Percentiles rank a stretch among this genome's conserved stretches.
Evolutionary conservation across 2,113 vertebrate species (phyloP).

Genomic region (Morone saxatilis): DNA sequence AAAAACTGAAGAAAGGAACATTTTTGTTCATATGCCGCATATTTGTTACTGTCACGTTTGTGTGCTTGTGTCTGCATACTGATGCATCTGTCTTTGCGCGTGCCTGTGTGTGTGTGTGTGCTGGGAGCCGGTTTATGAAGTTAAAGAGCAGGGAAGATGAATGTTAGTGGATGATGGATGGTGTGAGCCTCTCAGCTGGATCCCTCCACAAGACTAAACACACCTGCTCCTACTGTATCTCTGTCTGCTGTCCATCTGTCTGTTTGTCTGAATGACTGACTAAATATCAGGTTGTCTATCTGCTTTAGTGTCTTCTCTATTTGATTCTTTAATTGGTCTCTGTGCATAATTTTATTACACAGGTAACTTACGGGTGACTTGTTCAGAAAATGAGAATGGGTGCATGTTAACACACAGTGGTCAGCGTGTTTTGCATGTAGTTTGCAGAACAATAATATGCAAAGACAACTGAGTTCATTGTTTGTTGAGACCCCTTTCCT

Average conservation of each 20-base stretch:
- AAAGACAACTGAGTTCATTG: neutral
- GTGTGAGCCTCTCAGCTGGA: conserved; percentile 37
- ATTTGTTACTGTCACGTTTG: neutral
- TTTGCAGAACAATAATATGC: too few species aligned
- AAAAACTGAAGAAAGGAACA: neutral
- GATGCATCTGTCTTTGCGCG: neutral
- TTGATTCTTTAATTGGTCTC: neutral
- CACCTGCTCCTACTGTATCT: conserved; percentile 46
- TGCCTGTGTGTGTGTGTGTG: neutral
- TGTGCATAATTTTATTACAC: too few species aligned
- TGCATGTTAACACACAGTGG: too few species aligned
- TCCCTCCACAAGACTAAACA: conserved; percentile 48
- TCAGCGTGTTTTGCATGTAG: too few species aligned
- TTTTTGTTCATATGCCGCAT: neutral
- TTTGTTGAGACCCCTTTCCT: neutral
- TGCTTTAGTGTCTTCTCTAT: conserved; percentile 1
- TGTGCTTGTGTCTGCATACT: conserved; percentile 3
- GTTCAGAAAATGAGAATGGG: too few species aligned
- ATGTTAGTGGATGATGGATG: conserved; percentile 53
- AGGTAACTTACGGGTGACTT: too few species aligned
- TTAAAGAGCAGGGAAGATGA: conserved; percentile 37
- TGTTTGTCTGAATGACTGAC: conserved; percentile 18
- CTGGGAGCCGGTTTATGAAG: neutral
- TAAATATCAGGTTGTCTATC: neutral
- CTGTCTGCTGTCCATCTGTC: conserved; percentile 32